Conservation (phyloP, 2,113 vertebrate species). For the Phrynosoma blainvillii region DNA sequence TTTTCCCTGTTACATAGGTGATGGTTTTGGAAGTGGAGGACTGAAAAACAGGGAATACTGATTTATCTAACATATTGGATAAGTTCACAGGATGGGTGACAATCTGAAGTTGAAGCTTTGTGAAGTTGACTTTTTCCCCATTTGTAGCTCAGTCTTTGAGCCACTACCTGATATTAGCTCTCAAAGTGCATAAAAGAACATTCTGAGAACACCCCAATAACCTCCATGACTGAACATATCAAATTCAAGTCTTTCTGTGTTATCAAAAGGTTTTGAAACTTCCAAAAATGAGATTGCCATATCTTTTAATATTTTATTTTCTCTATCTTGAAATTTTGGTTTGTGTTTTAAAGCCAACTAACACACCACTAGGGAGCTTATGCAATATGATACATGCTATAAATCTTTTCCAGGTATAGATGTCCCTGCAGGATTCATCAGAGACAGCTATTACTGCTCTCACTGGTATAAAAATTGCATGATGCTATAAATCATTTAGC, state of each 20-base stretch:
- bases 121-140: background rate
- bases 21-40: background rate
- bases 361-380: slow-evolving; percentile 58
- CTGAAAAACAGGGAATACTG: background rate
- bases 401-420: slow-evolving; percentile 80
- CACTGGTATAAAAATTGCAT: slow-evolving; percentile 90
- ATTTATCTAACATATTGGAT: background rate
- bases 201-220: background rate
- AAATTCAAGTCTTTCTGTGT: slow-evolving; percentile 20
- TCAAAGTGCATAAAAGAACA: slow-evolving; percentile 3
- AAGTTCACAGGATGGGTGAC: background rate
- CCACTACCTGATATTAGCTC: background rate
- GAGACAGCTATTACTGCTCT: slow-evolving; percentile 90
- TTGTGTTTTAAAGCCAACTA: slow-evolving; percentile 5
- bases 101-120: background rate
- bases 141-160: background rate
- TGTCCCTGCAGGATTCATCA: slow-evolving; percentile 80
- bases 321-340: slow-evolving; percentile 17
- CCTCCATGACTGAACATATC: background rate
- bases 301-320: slow-evolving; percentile 57
- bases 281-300: slow-evolving; percentile 36
- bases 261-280: background rate
- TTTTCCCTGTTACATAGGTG: background rate
- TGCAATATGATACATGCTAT: slow-evolving; percentile 74
- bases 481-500: slow-evolving; percentile 91